Percentiles rank a stretch among this genome's conserved stretches.
These are phyloP conservation scores for Pristionchus japonicus DNA, from an alignment of 2,888 invertebrate species.

Conservation along the genomic window DNA sequence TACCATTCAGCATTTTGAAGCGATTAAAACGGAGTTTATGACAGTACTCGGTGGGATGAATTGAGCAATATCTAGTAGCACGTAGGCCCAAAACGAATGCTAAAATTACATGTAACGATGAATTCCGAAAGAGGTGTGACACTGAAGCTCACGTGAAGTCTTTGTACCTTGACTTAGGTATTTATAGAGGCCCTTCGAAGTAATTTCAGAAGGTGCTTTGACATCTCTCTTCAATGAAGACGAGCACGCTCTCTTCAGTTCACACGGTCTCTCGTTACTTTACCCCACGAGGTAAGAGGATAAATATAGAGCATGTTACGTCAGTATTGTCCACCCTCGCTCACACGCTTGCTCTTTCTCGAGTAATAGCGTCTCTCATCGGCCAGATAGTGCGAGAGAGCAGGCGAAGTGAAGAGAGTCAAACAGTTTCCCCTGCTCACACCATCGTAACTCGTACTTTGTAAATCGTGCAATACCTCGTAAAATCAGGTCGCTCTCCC, in stretches of 20 bases:
- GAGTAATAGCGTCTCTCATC: too few species aligned
- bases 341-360: background rate
- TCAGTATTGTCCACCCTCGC: background rate
- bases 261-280: background rate
- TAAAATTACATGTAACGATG: too few species aligned
- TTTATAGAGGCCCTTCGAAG: background rate
- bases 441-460: constrained; percentile 33
- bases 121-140: too few species aligned
- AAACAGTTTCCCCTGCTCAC: background rate
- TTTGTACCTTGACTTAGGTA: background rate
- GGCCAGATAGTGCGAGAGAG: background rate
- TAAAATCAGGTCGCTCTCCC: constrained; percentile 34
- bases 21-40: background rate
- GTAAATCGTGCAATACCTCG: background rate
- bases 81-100: too few species aligned
- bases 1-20: background rate
- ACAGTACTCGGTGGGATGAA: background rate
- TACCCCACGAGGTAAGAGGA: background rate
- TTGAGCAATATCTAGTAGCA: too few species aligned
- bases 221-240: background rate
- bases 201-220: background rate
- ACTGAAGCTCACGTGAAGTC: too few species aligned
- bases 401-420: background rate
- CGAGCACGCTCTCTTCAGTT: background rate
- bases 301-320: background rate